A percentile compares a stretch with the other conserved stretches of the same genome.
Evolutionary conservation across 2,888 invertebrate species (phyloP).

Genomic region (Leptinotarsa juncta): DNA sequence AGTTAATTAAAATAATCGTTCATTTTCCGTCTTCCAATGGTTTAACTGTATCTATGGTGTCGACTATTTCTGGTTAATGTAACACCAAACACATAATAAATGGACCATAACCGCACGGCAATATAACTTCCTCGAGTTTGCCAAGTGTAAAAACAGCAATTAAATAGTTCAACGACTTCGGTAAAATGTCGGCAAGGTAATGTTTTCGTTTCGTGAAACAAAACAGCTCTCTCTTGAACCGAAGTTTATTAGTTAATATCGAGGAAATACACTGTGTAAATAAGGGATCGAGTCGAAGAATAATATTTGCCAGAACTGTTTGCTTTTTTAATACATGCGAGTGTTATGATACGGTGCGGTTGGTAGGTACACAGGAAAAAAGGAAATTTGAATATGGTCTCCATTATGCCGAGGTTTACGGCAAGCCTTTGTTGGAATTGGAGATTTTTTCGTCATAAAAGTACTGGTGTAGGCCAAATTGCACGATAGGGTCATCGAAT

Average conservation of each 20-base stretch:
- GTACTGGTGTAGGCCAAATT: not conserved
- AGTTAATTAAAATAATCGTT: too few relatives aligned
- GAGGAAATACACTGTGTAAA: constrained; percentile 18
- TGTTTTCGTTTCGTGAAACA: constrained; percentile 18
- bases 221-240: constrained; percentile 19
- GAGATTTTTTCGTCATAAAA: not conserved
- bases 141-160: constrained; percentile 5
- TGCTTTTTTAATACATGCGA: constrained; percentile 8
- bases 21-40: too few relatives aligned
- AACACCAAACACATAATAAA: constrained; percentile 1
- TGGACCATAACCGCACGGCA: not conserved
- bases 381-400: constrained; percentile 13
- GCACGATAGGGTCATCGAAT: too few relatives aligned
- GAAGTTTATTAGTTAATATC: constrained; percentile 19
- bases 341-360: constrained; percentile 5
- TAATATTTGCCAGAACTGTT: constrained; percentile 19
- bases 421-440: constrained; percentile 13
- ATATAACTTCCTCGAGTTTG: constrained; percentile 7
- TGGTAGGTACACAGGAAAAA: not conserved
- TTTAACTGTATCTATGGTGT: not conserved
- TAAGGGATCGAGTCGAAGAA: constrained; percentile 12
- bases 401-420: constrained; percentile 5
- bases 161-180: constrained; percentile 19
- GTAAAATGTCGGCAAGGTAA: constrained; percentile 7
- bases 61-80: not conserved